These are phyloP conservation scores for Saccostrea glomerata DNA, from an alignment of 1,140 invertebrate species.

Conservation along the genomic window DNA sequence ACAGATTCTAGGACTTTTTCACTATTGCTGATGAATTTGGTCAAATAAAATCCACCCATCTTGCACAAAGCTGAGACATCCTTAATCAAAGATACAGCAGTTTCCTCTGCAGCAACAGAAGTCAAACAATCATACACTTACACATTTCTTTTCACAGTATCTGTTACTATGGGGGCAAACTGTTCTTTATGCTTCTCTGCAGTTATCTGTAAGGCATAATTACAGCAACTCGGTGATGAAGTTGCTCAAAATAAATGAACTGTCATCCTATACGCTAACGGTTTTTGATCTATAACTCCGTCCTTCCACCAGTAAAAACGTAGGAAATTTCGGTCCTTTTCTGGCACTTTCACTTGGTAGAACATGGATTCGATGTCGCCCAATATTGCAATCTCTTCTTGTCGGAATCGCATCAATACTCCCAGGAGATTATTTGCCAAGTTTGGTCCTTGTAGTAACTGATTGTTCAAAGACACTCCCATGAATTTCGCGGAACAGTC, in stretches of 20 bases:
- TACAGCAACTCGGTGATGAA: conserved; percentile 47
- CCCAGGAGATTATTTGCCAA: conserved; percentile 50
- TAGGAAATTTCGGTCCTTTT: conserved; percentile 38
- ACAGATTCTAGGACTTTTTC: conserved; percentile 43
- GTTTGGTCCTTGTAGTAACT: conserved; percentile 57
- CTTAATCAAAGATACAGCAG: conserved; percentile 47
- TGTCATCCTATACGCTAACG: conserved; percentile 49
- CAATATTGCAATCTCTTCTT: conserved; percentile 33
- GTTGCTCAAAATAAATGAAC: conserved; percentile 56
- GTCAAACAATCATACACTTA: conserved; percentile 51
- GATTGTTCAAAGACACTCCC: conserved; percentile 59
- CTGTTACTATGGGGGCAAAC: background rate
- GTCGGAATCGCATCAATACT: conserved; percentile 45
- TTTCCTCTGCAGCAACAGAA: background rate
- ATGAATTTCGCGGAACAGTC: conserved; percentile 52
- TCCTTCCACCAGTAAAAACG: conserved; percentile 51
- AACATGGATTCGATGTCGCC: conserved; percentile 61
- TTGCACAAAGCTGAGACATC: conserved; percentile 40
- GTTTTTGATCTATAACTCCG: conserved; percentile 10
- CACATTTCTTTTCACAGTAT: conserved; percentile 49
- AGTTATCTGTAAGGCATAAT: conserved; percentile 48
- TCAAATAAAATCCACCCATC: conserved; percentile 51
- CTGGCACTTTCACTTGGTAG: conserved; percentile 53
- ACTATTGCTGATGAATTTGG: conserved; percentile 33
- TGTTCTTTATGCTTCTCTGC: conserved; percentile 26